Evolutionary conservation across 2,888 invertebrate genomes (phyloP).

Genomic region (Deilephila porcellus): DNA sequence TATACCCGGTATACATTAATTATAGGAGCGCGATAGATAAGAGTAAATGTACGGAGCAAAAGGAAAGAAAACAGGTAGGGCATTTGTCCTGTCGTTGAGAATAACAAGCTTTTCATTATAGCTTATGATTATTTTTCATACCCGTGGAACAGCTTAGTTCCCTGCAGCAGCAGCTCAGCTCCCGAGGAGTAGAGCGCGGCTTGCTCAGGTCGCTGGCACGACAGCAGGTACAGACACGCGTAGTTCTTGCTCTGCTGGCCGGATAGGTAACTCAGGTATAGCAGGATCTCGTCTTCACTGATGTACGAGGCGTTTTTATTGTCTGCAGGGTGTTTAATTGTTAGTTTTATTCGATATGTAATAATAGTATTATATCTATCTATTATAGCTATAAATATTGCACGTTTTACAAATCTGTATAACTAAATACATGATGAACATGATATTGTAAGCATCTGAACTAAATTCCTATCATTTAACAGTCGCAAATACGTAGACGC

Average conservation of each 20-base stretch:
- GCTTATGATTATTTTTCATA: constrained; percentile 61
- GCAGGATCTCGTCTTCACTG: constrained; percentile 88
- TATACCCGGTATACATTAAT: no score
- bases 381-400: no score
- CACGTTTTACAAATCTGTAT: no score
- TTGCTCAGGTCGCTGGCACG: constrained; percentile 89
- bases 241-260: constrained; percentile 87
- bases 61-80: no score
- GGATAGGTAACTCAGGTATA: constrained; percentile 88
- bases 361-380: no score
- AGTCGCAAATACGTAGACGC: no score
- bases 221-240: constrained; percentile 90
- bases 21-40: no score
- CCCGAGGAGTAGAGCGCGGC: constrained; percentile 91
- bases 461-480: no score
- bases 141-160: constrained; percentile 88
- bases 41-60: no score
- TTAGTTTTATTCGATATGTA: no score
- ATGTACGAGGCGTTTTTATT: constrained; percentile 78
- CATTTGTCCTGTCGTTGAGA: background rate
- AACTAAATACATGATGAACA: no score
- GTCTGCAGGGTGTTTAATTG: constrained; percentile 53
- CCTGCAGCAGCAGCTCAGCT: constrained; percentile 90
- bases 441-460: no score
- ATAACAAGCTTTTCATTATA: constrained; percentile 6